phyloP scores from a whole-genome alignment of 2,888 invertebrate species.

The Apotomis betuletana region DNA sequence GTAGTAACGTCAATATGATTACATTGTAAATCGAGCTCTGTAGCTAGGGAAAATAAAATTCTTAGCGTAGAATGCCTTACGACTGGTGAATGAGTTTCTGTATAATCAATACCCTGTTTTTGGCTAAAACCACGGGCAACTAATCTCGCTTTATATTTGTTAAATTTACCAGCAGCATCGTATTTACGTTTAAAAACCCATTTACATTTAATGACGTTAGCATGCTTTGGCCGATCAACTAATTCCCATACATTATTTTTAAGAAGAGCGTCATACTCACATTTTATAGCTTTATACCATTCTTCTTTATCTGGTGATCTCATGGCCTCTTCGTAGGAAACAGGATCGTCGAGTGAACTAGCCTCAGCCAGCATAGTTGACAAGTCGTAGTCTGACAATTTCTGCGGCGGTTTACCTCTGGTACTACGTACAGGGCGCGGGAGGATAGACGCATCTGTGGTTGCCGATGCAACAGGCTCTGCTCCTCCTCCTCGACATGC shows the following conservation, averaged over 20 bases:
- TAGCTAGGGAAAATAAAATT: conserved; percentile 1
- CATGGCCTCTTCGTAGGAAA: background rate
- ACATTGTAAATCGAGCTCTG: conserved; percentile 13
- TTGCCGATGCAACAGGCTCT: too few relatives aligned
- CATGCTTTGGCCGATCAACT: conserved; percentile 23
- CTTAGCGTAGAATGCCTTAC: conserved; percentile 15
- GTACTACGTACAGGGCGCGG: background rate
- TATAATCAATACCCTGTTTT: too few relatives aligned
- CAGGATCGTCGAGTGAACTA: background rate
- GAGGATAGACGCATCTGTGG: background rate
- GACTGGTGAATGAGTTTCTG: too few relatives aligned
- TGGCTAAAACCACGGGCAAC: conserved; percentile 11
- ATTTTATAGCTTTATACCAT: conserved; percentile 41
- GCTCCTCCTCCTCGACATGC: too few relatives aligned
- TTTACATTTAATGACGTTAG: conserved; percentile 39
- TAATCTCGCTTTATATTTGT: conserved; percentile 5
- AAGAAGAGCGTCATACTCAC: conserved; percentile 42
- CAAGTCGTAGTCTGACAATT: background rate
- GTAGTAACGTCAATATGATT: conserved; percentile 46
- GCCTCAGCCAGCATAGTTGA: background rate
- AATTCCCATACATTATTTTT: conserved; percentile 40
- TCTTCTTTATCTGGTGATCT: background rate
- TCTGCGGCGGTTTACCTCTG: background rate
- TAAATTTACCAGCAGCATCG: background rate
- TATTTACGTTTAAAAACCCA: conserved; percentile 29